Evolutionary conservation across 1,140 invertebrate species (phyloP), one percentile per base, ranked within the genome.

Genomic region (Planococcus citri): DNA sequence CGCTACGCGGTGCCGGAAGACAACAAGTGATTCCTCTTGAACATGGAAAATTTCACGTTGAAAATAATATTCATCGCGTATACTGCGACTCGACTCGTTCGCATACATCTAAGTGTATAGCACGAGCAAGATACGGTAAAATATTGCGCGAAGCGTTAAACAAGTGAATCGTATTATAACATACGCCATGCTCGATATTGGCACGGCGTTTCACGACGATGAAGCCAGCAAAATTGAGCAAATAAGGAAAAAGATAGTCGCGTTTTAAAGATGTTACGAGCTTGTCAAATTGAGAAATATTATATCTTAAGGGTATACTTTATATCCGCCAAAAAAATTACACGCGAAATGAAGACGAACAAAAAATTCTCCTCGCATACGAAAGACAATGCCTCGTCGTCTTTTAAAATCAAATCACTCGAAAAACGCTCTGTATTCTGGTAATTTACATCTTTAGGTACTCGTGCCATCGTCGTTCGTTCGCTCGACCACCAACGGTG

Each of bases 351-450:
- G 41, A n/a, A 51, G n/a, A n/a, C n/a, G n/a, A n/a, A n/a, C n/a
- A n/a, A n/a, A 6, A 51, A 51, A 51, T 51, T 51, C n/a, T 14
- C n/a, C n/a, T n/a, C n/a, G n/a, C n/a, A n/a, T 17, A 9, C n/a
- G 17, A 51, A 51, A 51, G 41, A 51, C 41, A 51, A 51, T 51
- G 6, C n/a, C n/a, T n/a, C n/a, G n/a, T 51, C 41, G 41, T 17
- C 41, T 14, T 17, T 20, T 14, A 3, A 20, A 51, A 51, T 17
- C 6, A 4, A 51, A n/a, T 51, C 41, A n/a, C 12, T 17, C 41
- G 41, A n/a, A 51, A 51, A n/a, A n/a, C n/a, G n/a, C n/a, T n/a
- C n/a, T n/a, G n/a, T 51, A 51, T 51, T 51, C 41, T 51, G 41
- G 41, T 51, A 51, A 51, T 51, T 51, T 51, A 9, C 41, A n/a